Base-by-base conservation (phyloP, 2,797 vertebrate species). In the Sitta carolinensis region DNA sequence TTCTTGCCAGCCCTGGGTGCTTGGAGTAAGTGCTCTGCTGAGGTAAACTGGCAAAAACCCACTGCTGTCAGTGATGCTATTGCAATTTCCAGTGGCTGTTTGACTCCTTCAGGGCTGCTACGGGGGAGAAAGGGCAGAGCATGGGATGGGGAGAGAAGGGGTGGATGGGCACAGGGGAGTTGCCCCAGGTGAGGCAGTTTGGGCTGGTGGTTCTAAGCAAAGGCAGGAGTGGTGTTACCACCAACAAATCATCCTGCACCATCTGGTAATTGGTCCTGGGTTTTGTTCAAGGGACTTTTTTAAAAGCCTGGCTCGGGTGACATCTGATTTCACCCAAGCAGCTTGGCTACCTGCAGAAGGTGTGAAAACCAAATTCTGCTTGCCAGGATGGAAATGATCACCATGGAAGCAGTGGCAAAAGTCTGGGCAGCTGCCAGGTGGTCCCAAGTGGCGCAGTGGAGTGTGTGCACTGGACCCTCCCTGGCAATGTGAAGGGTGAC, bases 371-470 rank as follows among this genome's bases (percentile, higher is more conserved):
- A 4, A 2, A 6, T 27, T 59, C 40, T 30, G 5, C 16, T 2
- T 40, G 27, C 27, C 55, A 72, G 36, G 15, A 8, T 16, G 45
- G 8, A 27, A 0, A 2, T 16, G 62, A 42, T 27, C 42, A 59
- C 23, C 25, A 10, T 20, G 1, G 8, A 34, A 77, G 27, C 54
- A 23, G 21, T 15, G 34, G 5, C n/a, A 82, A 68, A 72, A 50
- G 15, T 17, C 43, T 22, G 36, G 43, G 67, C 30, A 80, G 64
- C 73, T 67, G 50, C 77, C 58, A n/a, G 32, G 40, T 17, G 75
- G 22, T 34, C 40, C 81, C 0, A 0, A 29, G 74, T 2, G 38
- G 32, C 7, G 9, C 5, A 6, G 47, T 4, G 7, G n/a, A 51
- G 34, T 2, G 26, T 61, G 66, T 74, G 67, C 9, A 14, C 47